Evolutionary conservation across 1,140 invertebrate species (phyloP), one percentile per base, ranked within the genome.

Genomic region (Sminthurinus signatus): DNA sequence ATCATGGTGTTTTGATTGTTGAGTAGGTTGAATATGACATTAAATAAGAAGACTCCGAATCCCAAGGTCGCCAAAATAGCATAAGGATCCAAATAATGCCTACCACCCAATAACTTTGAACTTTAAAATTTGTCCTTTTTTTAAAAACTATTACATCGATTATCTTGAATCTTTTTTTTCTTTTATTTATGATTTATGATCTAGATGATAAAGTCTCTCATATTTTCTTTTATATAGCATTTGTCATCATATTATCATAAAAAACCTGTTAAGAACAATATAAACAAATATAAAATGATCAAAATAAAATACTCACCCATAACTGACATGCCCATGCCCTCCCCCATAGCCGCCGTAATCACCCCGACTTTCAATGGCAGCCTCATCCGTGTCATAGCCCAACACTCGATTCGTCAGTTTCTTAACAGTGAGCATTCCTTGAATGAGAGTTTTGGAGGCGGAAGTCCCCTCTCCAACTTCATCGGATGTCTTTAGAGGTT

Each of bases 11-110:
- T 66, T 21, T 51, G 10, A 50, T 70, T 70, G 60, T 73, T 71
- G 19, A 73, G 65, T 17, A 73, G 61, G 64, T 73, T 73, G 65
- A 72, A 73, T 60, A 73, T 73, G 21, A 73, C 72, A 61, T 73
- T 73, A 69, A 73, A 73, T 19, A 73, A 64, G 52, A 73, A 73
- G 21, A 71, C 69, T 31, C 73, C 73, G 44, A 73, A 73, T 1
- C 73, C 73, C 14, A 73, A 60, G n/a, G 73, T 71, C 21, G 71
- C 73, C 54, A 73, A 61, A 48, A 73, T 72, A 4, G 72, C 73
- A 59, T 73, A 73, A 25, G 73, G 73, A 55, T 73, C 73, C 59
- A 73, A 64, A 57, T 72, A 73, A 61, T 67, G 67, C 65, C 69
- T 68, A 59, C 12, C 50, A 14, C 14, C 23, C 25, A 52, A n/a